Evolutionary conservation across 2,888 invertebrate species (phyloP), one percentile per base, ranked within the genome.

Genomic region (Scrobipalpa atriplicella): DNA sequence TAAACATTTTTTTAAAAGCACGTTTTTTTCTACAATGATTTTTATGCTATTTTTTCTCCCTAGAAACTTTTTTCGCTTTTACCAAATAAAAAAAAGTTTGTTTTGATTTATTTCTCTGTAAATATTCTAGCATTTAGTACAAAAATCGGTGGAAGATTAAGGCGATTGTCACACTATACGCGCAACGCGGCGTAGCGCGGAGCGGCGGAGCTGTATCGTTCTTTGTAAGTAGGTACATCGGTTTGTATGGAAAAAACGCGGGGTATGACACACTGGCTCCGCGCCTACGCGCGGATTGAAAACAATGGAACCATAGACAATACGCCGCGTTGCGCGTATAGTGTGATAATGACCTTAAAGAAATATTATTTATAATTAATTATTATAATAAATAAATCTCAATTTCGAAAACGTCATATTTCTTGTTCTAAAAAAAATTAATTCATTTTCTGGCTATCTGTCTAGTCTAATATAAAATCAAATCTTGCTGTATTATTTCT

Each of bases 61-160:
- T 39, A 47, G 21, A 61, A 54, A 47, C 61, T 67, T 71, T 74
- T 76, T 71, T 80, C 85, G 89, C 88, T 89, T 90, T 88, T 87
- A 90, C 91, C 90, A 91, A 91, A 90, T 89, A 89, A 84, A 91
- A 90, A 90, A 90, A 90, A 87, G 72, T 74, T 76, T 75, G 75
- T 77, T 77, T 80, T 77, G 69, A 64, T 74, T 83, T 69, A 72
- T 79, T 84, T 84, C 79, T 78, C 71, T 90, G 89, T 91, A 89
- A 85, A 90, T 90, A 90, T 79, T 81, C 75, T 78, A 90, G 89
- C 79, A 81, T 86, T 90, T 91, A 90, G 91, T 91, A 89, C 90
- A 92, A 91, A 84, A 78, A 82, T 85, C 83, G 89, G 89, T 90
- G 87, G 85, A 89, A 86, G 88, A 83, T 74, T n/a, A n/a, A n/a